These are phyloP conservation scores for Stichopus chloronotus DNA, from an alignment of 35 echinoderm and acorn worm genomes.

Conservation along the genomic window DNA sequence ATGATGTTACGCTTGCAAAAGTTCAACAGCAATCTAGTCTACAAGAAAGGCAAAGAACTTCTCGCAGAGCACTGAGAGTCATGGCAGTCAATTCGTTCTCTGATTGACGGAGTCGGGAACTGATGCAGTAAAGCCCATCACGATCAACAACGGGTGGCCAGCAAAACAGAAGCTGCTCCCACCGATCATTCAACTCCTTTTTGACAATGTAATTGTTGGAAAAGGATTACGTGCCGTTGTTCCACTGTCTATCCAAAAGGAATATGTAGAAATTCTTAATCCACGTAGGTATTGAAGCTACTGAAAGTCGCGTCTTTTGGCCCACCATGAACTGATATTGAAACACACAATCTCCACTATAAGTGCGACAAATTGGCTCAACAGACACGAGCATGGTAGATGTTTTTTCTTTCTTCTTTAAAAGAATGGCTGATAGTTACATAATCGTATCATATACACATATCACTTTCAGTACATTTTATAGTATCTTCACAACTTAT, in stretches of 20 bases:
- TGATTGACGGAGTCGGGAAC: not conserved
- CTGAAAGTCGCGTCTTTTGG: slow-evolving; percentile 64
- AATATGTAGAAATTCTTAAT: slow-evolving; percentile 55
- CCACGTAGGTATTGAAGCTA: slow-evolving; percentile 53
- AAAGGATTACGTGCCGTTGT: slow-evolving; percentile 48
- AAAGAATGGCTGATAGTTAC: too few species aligned
- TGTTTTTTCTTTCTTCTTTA: too few species aligned
- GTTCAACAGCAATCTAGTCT: slow-evolving; percentile 49
- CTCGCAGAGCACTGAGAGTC: slow-evolving; percentile 60
- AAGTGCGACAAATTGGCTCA: too few species aligned
- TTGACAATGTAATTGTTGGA: slow-evolving; percentile 42
- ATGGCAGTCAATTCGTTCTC: slow-evolving; percentile 41
- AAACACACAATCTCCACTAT: too few species aligned
- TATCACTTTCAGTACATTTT: too few species aligned
- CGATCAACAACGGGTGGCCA: slow-evolving; percentile 23
- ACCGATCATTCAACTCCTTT: not conserved
- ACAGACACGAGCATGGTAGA: too few species aligned
- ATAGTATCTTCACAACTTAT: too few species aligned
- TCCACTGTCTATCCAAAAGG: slow-evolving; percentile 32
- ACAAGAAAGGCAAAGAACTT: slow-evolving; percentile 48
- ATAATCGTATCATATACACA: too few species aligned
- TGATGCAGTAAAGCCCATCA: not conserved
- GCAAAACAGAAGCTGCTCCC: not conserved
- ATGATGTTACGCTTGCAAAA: slow-evolving; percentile 54
- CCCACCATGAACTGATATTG: slow-evolving; percentile 66